Evolutionary conservation across 1,140 invertebrate species (phyloP).

Genomic region (Trypoxylus dichotomus): DNA sequence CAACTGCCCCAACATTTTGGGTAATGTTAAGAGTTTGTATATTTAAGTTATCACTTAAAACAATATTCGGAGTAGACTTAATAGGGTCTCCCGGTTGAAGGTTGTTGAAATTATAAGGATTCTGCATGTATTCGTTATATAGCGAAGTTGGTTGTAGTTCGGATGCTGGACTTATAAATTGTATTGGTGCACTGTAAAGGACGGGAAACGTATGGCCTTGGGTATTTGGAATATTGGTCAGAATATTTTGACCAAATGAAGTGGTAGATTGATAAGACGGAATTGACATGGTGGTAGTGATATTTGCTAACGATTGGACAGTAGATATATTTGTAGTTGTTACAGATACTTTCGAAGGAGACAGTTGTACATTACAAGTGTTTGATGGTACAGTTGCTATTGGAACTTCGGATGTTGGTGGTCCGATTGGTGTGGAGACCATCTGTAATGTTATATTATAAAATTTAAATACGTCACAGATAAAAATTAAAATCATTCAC

Average conservation of each 20-base stretch:
- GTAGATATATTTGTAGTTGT: conserved; percentile 11
- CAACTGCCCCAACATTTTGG: conserved; percentile 22
- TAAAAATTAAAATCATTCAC: neutral
- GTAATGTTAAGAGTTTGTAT: conserved; percentile 15
- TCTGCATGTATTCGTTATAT: conserved; percentile 58
- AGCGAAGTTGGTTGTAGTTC: conserved; percentile 54
- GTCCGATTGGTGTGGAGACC: conserved; percentile 64
- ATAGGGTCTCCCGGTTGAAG: conserved; percentile 36
- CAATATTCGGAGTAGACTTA: conserved; percentile 35
- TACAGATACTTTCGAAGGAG: neutral
- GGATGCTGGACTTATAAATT: conserved; percentile 33
- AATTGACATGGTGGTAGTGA: neutral
- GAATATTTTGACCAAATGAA: conserved; percentile 27
- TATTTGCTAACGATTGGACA: neutral
- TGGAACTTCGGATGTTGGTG: conserved; percentile 48
- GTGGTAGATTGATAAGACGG: conserved; percentile 25
- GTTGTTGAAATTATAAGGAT: conserved; percentile 55
- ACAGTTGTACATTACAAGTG: conserved; percentile 37
- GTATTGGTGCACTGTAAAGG: conserved; percentile 38
- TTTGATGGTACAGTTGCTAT: conserved; percentile 35
- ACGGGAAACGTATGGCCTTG: conserved; percentile 44
- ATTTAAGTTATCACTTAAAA: conserved; percentile 24
- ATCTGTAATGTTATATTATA: conserved; percentile 52
- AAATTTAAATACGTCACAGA: neutral
- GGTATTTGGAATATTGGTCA: conserved; percentile 37